Evolutionary conservation across 2,113 vertebrate species (phyloP), one percentile per base, ranked within the genome.

Genomic region (Seriola dumerili): DNA sequence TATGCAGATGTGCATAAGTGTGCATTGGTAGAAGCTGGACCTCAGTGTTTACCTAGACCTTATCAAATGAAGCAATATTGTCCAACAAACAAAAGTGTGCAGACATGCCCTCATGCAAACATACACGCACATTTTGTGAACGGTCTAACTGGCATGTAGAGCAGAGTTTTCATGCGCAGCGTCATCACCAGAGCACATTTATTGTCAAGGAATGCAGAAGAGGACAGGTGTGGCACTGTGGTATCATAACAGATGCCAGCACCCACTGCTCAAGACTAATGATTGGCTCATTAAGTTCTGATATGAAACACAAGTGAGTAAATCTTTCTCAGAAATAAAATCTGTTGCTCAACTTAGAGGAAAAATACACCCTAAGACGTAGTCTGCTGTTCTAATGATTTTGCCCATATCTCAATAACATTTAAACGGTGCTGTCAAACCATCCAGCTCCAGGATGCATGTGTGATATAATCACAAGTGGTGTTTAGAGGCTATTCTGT

Each of bases 191-290:
- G 9, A 72, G 32, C 34, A 36, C 34, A 44, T 58, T 64, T 79
- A 72, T 46, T 66, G 62, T 69, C 8, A 57, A 71, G 76, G 81
- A 84, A 85, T 73, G 89, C 76, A 78, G 73, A 25, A 48, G 75
- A 84, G 64, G 57, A 87, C 88, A 89, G 89, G 85, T 88, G 85
- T 70, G 86, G 83, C 85, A 38, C 23, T 73, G 46, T 55, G 62
- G 66, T 73, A 81, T 76, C 72, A 42, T 0, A 67, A 69, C 32
- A 59, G 34, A 74, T 85, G 62, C 72, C 78, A 71, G 68, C 48
- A 57, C 17, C 42, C 21, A 6, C 72, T 59, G 50, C 32, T 71
- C 32, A 84, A 54, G 10, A 64, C 50, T 46, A 46, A 76, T 64
- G n/a, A 73, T 42, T 36, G 58, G 36, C 58, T 75, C 21, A 44